A percentile compares a stretch with the other conserved stretches of the same genome.
Evolutionary conservation across 2,888 invertebrate species (phyloP).

Genomic region (Andricus curvator): DNA sequence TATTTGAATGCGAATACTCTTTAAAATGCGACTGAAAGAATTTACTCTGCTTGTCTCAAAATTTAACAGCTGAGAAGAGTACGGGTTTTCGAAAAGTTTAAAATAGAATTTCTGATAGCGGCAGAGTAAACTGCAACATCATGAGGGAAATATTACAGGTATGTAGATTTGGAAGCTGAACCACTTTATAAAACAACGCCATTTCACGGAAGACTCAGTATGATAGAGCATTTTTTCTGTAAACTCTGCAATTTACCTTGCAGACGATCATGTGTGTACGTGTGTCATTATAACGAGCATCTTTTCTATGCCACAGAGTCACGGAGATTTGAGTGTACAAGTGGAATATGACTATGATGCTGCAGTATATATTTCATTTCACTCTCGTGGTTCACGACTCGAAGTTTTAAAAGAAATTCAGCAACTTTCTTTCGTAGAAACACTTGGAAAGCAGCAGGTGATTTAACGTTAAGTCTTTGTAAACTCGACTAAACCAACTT

Average conservation of each 20-base stretch:
- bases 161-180: constrained; percentile 17
- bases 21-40: background rate
- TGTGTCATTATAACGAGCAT: constrained; percentile 23
- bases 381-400: background rate
- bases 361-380: constrained; percentile 65
- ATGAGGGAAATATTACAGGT: constrained; percentile 13
- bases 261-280: background rate
- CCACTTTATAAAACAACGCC: constrained; percentile 28
- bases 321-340: constrained; percentile 57
- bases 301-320: constrained; percentile 41
- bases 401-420: constrained; percentile 9
- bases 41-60: constrained; percentile 32
- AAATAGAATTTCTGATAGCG: constrained; percentile 19
- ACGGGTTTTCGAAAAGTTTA: constrained; percentile 44
- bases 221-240: constrained; percentile 19
- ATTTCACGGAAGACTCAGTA: background rate
- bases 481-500: constrained; percentile 28
- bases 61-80: constrained; percentile 45
- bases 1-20: no score
- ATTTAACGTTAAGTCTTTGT: constrained; percentile 39
- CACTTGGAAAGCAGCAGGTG: background rate
- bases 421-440: constrained; percentile 12
- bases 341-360: constrained; percentile 62
- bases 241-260: background rate
- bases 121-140: constrained; percentile 20